Base-by-base conservation (phyloP, 1,140 invertebrate species). In the Drosophila burlai region DNA sequence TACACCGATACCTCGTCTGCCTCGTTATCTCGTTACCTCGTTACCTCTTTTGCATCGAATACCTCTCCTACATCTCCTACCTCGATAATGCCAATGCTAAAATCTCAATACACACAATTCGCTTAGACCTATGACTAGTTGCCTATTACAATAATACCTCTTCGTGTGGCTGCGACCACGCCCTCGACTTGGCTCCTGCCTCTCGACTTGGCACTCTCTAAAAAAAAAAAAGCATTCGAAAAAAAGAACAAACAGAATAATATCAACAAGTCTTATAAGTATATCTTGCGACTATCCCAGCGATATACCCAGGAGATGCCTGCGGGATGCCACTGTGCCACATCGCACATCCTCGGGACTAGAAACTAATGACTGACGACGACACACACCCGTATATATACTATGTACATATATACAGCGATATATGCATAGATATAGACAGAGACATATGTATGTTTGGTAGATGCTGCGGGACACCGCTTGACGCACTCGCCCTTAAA, bases 191-290 rank as follows among this genome's bases (percentile, higher is more conserved):
- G 26, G 16, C 31, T 18, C 29, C 13, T 16, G 8, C 34, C 26
- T 16, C 26, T 13, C 38, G 43, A 34, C 50, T 63, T 68, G 66
- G n/a, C 64, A 36, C 34, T 18, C 31, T 59, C 34, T n/a, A 11
- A 0, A 34, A 36, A 60, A 73, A 60, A 60, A 50, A 34, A 63
- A 50, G 50, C 42, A 55, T 60, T 74, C 2, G 7, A 15, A 10
- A 24, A 40, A 66, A 67, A 72, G 82, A 76, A 86, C 81, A 82
- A 54, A 77, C 61, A 69, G 66, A 83, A 87, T 80, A 83, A 77
- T 87, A 89, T 89, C 77, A 87, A 87, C 84, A 87, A 87, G 84
- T 87, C 84, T 87, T 87, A 87, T 60, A 61, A 72, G 55, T 87
- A 87, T 38, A 59, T 69, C 72, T 45, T 21, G 67, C 52, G 43